phyloP scores from a whole-genome alignment of 2,888 invertebrate genomes.

The Ochlodes sylvanus region DNA sequence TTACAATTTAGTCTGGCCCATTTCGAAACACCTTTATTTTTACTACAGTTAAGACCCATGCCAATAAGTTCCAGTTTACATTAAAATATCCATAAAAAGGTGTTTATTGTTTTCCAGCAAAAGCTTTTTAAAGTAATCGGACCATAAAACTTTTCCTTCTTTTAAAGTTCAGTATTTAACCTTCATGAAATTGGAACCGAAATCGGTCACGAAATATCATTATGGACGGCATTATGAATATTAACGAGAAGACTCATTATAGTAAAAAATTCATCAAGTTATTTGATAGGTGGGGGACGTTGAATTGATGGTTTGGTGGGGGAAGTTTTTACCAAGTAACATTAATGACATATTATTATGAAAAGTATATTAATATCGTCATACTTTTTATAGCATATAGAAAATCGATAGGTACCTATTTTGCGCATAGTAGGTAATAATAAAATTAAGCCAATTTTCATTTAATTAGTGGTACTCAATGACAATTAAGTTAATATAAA shows the following conservation, averaged over 20 bases:
- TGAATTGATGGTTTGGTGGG: neutral
- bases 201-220: neutral
- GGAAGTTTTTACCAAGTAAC: neutral
- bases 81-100: slow-evolving; percentile 7
- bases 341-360: neutral
- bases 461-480: too few relatives aligned
- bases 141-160: slow-evolving; percentile 14
- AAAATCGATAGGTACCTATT: neutral
- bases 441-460: too few relatives aligned
- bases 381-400: neutral
- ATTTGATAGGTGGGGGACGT: neutral
- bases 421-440: too few relatives aligned
- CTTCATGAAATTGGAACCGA: slow-evolving; percentile 11
- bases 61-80: neutral
- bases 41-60: too few relatives aligned
- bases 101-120: slow-evolving; percentile 9
- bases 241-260: slow-evolving; percentile 9
- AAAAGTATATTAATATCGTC: neutral
- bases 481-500: too few relatives aligned
- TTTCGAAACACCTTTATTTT: too few relatives aligned
- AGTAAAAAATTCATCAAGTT: slow-evolving; percentile 1
- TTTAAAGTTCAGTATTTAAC: slow-evolving; percentile 6
- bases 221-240: slow-evolving; percentile 5
- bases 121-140: slow-evolving; percentile 27
- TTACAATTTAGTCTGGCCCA: too few relatives aligned